Conservation (phyloP, 2,797 vertebrate genomes). For the Nasua narica region DNA sequence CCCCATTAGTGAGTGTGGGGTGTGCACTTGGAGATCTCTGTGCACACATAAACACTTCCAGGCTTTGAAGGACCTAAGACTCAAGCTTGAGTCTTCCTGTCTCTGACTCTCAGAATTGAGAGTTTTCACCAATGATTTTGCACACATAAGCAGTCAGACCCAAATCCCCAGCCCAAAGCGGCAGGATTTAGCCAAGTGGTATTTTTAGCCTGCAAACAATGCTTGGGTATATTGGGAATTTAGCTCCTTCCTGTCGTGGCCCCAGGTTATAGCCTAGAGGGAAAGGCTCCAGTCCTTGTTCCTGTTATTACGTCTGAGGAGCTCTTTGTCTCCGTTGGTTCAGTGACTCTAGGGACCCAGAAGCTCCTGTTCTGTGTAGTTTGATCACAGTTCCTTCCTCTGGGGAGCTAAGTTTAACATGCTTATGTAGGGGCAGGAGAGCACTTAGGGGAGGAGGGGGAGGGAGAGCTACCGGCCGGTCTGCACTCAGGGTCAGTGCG, state of each 20-base stretch:
- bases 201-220: constrained; percentile 79
- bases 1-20: background rate
- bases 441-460: background rate
- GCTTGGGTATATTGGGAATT: constrained; percentile 75
- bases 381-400: constrained; percentile 66
- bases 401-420: constrained; percentile 58
- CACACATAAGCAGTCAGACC: constrained; percentile 3
- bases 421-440: background rate
- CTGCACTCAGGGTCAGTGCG: background rate
- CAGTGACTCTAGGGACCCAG: constrained; percentile 59
- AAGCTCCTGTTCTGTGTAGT: constrained; percentile 60
- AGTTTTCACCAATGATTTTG: constrained; percentile 45
- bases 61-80: background rate
- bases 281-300: constrained; percentile 68
- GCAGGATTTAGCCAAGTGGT: constrained; percentile 68
- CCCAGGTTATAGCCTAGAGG: constrained; percentile 69
- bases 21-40: background rate
- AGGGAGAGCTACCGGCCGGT: background rate
- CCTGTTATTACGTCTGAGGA: constrained; percentile 68
- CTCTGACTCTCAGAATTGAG: background rate
- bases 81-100: background rate
- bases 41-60: background rate
- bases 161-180: background rate
- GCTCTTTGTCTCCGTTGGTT: constrained; percentile 63
- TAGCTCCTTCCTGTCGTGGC: constrained; percentile 73